Conservation (phyloP, 2,888 invertebrate species). For the Tromatobia lineatoria region DNA sequence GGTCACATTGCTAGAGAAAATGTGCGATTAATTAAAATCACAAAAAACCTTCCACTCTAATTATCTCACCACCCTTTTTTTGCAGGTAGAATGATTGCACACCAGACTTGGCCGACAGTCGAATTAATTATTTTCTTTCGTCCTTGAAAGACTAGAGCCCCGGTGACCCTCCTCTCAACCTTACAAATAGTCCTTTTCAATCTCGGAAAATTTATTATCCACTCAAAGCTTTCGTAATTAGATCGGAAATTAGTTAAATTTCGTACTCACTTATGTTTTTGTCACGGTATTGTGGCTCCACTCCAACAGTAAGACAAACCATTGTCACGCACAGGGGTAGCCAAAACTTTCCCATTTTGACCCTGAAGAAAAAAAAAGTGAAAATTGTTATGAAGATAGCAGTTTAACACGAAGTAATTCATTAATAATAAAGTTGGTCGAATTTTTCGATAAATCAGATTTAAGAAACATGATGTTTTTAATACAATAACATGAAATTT, state of each 20-base stretch:
- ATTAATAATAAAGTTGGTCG: too few species aligned
- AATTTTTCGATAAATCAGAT: too few species aligned
- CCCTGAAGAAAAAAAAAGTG: slow-evolving; percentile 65
- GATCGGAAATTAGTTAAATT: not conserved
- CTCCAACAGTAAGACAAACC: slow-evolving; percentile 72
- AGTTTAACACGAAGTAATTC: not conserved
- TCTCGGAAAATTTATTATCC: not conserved
- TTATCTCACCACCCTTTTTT: slow-evolving; percentile 3
- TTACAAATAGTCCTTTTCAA: slow-evolving; percentile 4
- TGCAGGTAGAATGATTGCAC: slow-evolving; percentile 8
- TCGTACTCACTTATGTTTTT: slow-evolving; percentile 79
- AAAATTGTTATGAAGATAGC: not conserved
- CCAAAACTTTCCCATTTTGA: slow-evolving; percentile 72
- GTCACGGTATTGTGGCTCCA: slow-evolving; percentile 76
- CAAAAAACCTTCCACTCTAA: slow-evolving; percentile 9
- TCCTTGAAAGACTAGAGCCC: not conserved
- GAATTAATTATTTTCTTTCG: slow-evolving; percentile 2
- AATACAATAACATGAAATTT: too few species aligned
- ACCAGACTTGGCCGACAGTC: slow-evolving; percentile 5
- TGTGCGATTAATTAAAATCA: not conserved
- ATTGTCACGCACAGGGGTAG: slow-evolving; percentile 73
- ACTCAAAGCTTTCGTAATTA: not conserved
- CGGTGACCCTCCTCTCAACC: not conserved
- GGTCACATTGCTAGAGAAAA: not conserved
- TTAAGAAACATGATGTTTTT: too few species aligned